phyloP scores from a whole-genome alignment of 2,888 invertebrate species.

The Mythimna loreyi region DNA sequence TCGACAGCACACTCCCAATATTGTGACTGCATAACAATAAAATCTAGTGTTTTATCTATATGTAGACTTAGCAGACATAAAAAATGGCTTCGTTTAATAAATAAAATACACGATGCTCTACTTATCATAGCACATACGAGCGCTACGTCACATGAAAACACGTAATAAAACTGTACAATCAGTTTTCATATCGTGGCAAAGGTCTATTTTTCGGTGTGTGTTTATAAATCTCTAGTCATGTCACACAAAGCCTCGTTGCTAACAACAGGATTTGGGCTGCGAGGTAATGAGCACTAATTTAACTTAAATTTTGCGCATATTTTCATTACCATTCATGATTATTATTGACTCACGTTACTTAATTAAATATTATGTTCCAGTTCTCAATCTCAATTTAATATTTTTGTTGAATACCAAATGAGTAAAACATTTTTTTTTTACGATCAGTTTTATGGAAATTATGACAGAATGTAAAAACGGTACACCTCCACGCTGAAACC shows the following conservation, averaged over 20 bases:
- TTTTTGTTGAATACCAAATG: background rate
- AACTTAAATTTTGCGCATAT: constrained; percentile 25
- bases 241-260: constrained; percentile 31
- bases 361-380: constrained; percentile 28
- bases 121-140: constrained; percentile 17
- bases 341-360: constrained; percentile 20
- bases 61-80: background rate
- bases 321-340: constrained; percentile 21
- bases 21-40: constrained; percentile 36
- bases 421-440: background rate
- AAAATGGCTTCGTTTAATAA: constrained; percentile 22
- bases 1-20: constrained; percentile 32
- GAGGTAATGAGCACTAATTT: constrained; percentile 36
- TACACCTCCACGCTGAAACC: background rate
- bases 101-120: constrained; percentile 9
- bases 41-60: constrained; percentile 14
- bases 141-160: constrained; percentile 40
- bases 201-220: constrained; percentile 44
- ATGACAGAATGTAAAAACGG: background rate
- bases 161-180: constrained; percentile 37
- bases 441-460: background rate
- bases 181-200: constrained; percentile 50
- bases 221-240: constrained; percentile 42
- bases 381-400: constrained; percentile 6
- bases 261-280: constrained; percentile 24